Evolutionary conservation across 2,113 vertebrate genomes (phyloP).

Genomic region (Lontra canadensis): DNA sequence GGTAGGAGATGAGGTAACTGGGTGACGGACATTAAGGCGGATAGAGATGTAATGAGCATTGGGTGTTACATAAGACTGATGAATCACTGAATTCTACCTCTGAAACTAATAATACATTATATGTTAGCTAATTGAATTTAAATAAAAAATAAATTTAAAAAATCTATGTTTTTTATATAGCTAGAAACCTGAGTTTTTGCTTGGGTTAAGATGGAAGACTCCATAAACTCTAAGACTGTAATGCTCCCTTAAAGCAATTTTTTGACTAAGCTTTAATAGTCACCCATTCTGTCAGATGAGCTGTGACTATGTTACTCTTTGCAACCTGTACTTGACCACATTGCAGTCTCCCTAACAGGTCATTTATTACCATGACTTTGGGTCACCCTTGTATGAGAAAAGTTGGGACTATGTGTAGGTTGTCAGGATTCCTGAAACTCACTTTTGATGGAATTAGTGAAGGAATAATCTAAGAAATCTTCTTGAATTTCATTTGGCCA

Average conservation of each 20-base stretch:
- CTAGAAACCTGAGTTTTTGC: background rate
- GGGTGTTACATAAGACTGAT: background rate
- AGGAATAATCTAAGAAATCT: background rate
- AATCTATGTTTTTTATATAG: background rate
- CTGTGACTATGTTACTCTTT: background rate
- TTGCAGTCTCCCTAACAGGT: accelerated
- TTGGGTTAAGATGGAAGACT: background rate
- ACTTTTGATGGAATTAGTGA: background rate
- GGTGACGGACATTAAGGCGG: background rate
- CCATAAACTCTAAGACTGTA: background rate
- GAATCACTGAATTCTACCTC: background rate
- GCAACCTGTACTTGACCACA: background rate
- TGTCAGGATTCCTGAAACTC: background rate
- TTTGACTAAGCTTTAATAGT: background rate
- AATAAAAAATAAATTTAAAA: too few species aligned
- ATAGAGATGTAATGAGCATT: background rate
- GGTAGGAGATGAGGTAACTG: background rate
- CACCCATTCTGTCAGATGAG: background rate
- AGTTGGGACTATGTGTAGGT: background rate
- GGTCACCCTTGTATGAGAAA: background rate
- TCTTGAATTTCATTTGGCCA: background rate
- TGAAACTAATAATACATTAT: background rate
- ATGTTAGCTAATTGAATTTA: background rate
- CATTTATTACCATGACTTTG: background rate
- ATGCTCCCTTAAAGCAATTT: background rate